Conservation (phyloP, 2,113 vertebrate species). For the Mus musculus region GRCm39 chr3:84062001-84062500, state of each 20-base stretch:
- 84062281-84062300: constrained; percentile 33
- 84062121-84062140: constrained; percentile 20
- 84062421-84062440: background rate
- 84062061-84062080: background rate
- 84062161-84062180: constrained; percentile 51
- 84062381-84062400: background rate
- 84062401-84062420: background rate
- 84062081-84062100: background rate
- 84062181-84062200: constrained; percentile 51
- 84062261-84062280: background rate
- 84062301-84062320: constrained; percentile 38
- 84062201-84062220: constrained; percentile 33
- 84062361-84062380: background rate
- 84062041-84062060: background rate
- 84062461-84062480: background rate
- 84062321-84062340: background rate
- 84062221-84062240: constrained; percentile 4
- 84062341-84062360: background rate
- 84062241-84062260: background rate
- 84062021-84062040: background rate
- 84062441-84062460: background rate
- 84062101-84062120: background rate
- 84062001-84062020: background rate
- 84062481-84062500: too few relatives aligned
- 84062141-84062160: constrained; percentile 54